Conservation (phyloP, 2,797 vertebrate species). For the Aphelocoma californica region DNA sequence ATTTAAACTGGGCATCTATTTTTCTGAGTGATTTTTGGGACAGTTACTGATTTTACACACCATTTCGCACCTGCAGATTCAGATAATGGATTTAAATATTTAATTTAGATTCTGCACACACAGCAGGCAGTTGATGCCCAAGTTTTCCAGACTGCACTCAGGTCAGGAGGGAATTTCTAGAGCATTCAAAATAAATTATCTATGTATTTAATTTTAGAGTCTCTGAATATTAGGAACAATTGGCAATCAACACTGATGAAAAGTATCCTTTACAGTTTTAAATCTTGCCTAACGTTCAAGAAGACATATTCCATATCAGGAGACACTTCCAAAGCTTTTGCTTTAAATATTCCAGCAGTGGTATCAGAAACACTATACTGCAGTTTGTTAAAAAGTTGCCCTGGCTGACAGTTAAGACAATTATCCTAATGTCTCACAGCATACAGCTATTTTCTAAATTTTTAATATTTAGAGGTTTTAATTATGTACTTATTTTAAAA, state of each 20-base stretch:
- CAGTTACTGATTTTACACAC: conserved; percentile 9
- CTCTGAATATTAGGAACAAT: neutral
- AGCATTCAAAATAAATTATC: neutral
- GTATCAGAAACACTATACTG: neutral
- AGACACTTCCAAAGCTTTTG: neutral
- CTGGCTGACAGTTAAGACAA: neutral
- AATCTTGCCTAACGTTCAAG: neutral
- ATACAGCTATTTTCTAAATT: neutral
- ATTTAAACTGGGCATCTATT: conserved; percentile 38
- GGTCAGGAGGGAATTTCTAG: neutral
- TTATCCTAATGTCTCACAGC: neutral
- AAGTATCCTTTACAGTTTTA: neutral
- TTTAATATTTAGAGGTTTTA: neutral
- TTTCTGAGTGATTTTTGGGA: conserved; percentile 10
- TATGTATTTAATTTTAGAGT: neutral
- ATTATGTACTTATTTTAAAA: neutral
- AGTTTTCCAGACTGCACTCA: neutral
- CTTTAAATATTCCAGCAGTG: neutral
- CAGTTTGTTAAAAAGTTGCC: neutral
- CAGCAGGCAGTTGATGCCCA: neutral
- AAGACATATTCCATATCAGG: neutral
- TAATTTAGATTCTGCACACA: neutral
- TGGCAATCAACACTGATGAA: neutral
- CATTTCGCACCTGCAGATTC: neutral
- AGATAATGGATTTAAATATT: neutral